Evolutionary conservation across 2,888 invertebrate species (phyloP).

Genomic region (Eupsilia transversa): DNA sequence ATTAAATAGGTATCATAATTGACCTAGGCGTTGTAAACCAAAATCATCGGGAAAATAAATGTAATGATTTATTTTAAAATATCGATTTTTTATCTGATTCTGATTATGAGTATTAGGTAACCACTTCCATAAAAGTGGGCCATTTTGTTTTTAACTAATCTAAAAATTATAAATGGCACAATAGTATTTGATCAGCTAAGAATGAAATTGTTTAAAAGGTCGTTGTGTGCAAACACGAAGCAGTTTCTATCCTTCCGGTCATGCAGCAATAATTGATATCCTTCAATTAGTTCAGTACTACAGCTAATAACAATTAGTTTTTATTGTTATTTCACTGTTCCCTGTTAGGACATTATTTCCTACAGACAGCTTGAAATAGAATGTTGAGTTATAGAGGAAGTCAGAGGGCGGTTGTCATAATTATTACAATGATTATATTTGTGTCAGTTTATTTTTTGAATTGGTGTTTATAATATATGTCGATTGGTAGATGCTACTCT

Average conservation of each 20-base stretch:
- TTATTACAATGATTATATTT: not conserved
- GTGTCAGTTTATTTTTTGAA: not conserved
- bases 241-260: conserved; percentile 45
- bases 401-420: not conserved
- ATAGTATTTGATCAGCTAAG: not conserved
- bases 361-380: conserved; percentile 21
- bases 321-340: conserved; percentile 12
- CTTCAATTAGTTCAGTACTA: conserved; percentile 15
- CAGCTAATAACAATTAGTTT: conserved; percentile 19
- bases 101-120: not conserved
- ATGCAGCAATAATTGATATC: conserved; percentile 27
- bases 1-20: too few species aligned
- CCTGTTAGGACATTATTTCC: conserved; percentile 40
- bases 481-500: too few species aligned
- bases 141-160: not conserved
- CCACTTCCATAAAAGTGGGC: not conserved
- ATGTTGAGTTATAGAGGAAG: not conserved
- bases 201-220: not conserved
- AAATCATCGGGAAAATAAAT: too few species aligned
- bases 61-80: too few species aligned
- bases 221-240: conserved; percentile 4
- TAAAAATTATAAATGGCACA: not conserved
- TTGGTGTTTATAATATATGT: too few species aligned
- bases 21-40: too few species aligned
- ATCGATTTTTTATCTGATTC: too few species aligned